phyloP scores from a whole-genome alignment of 2,113 vertebrate genomes.

The Paratilapia polleni region DNA sequence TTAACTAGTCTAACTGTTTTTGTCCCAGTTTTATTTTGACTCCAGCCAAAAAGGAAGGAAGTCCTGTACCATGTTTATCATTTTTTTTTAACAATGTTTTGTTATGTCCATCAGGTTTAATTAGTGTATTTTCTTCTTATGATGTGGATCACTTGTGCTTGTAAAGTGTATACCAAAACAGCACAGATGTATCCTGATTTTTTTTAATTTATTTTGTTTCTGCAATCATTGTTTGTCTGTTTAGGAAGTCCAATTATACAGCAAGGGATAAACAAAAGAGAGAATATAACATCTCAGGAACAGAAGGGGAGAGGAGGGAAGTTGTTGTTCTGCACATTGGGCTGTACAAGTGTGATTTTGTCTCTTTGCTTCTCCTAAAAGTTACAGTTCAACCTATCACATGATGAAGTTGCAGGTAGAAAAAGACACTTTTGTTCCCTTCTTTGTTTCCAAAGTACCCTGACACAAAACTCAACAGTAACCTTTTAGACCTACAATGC shows the following conservation, averaged over 20 bases:
- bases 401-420: neutral
- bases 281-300: neutral
- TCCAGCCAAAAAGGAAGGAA: conserved; percentile 2
- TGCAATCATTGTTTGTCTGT: conserved; percentile 34
- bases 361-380: neutral
- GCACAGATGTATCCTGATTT: conserved; percentile 51
- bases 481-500: neutral
- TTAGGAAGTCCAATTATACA: conserved; percentile 44
- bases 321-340: neutral
- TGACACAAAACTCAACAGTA: neutral
- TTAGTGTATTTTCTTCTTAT: neutral
- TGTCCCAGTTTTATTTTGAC: conserved; percentile 10
- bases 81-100: neutral
- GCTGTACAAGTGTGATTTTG: neutral
- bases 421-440: no score
- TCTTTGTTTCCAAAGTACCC: no score
- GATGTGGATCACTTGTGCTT: conserved; percentile 19
- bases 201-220: neutral
- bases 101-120: neutral
- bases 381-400: neutral
- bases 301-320: neutral
- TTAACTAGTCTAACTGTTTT: neutral
- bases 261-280: conserved; percentile 32
- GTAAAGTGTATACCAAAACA: conserved; percentile 19
- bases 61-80: neutral